phyloP scores from a whole-genome alignment of 1,140 invertebrate genomes.

The Steinernema khuongi region DNA sequence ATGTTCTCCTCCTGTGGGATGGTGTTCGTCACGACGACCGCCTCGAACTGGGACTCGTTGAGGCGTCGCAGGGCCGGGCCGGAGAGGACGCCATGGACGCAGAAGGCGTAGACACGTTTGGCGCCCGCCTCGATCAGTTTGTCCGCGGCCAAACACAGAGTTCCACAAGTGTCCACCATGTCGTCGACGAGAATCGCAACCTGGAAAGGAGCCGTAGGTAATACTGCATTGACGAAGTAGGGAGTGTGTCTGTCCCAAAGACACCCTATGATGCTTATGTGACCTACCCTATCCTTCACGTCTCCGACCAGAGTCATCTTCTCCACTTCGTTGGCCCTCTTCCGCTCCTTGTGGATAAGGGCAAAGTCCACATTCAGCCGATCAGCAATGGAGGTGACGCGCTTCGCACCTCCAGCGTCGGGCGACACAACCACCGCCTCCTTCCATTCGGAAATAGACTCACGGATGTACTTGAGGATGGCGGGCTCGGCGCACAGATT shows the following conservation, averaged over 20 bases:
- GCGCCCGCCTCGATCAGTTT: conserved; percentile 69
- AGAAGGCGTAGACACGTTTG: conserved; percentile 89
- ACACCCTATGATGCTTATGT: background rate
- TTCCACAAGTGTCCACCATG: conserved; percentile 98
- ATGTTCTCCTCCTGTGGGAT: conserved; percentile 94
- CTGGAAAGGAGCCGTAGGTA: conserved; percentile 31
- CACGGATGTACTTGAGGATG: conserved; percentile 92
- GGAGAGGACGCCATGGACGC: conserved; percentile 95
- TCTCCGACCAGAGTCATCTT: conserved; percentile 96
- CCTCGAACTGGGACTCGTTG: conserved; percentile 84
- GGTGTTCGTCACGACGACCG: conserved; percentile 99
- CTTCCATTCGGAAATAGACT: conserved; percentile 72
- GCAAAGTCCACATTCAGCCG: conserved; percentile 94
- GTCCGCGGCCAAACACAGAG: conserved; percentile 91
- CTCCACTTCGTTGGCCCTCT: conserved; percentile 93
- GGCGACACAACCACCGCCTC: conserved; percentile 95
- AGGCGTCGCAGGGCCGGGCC: conserved; percentile 90
- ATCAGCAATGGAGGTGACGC: conserved; percentile 88
- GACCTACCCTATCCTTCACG: conserved; percentile 72
- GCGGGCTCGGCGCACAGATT: conserved; percentile 97
- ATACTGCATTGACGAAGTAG: background rate
- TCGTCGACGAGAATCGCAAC: conserved; percentile 95
- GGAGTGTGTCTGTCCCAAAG: too few relatives aligned
- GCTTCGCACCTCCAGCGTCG: conserved; percentile 95
- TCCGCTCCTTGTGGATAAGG: conserved; percentile 94